Percentiles rank a stretch among this genome's conserved stretches.
These are phyloP conservation scores for Azorinus chamasolen DNA, from an alignment of 2,888 invertebrate species.

Conservation along the genomic window DNA sequence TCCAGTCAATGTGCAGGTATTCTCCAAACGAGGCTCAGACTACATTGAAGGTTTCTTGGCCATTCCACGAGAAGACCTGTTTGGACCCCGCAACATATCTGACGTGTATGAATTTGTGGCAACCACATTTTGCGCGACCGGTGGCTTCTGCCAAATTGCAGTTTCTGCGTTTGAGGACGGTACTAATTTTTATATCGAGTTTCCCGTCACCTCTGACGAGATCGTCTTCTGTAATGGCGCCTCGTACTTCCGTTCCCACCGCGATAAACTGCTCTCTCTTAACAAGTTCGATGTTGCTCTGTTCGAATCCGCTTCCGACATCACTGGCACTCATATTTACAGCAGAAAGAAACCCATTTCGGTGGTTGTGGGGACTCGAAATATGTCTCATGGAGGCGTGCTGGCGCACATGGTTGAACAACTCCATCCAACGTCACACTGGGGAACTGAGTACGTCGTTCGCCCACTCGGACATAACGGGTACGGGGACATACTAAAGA, in stretches of 20 bases:
- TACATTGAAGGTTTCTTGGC: constrained; percentile 44
- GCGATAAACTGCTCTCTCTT: constrained; percentile 17
- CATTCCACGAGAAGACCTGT: constrained; percentile 30
- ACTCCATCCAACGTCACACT: constrained; percentile 38
- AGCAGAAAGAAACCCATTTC: constrained; percentile 29
- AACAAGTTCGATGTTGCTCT: constrained; percentile 34
- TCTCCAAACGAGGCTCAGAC: not conserved
- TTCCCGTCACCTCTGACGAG: not conserved
- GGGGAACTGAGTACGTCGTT: constrained; percentile 43
- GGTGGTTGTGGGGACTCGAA: constrained; percentile 50
- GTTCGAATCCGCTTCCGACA: constrained; percentile 40
- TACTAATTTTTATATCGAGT: not conserved
- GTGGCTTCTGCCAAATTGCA: constrained; percentile 52
- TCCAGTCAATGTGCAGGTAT: constrained; percentile 38
- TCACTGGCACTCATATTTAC: constrained; percentile 50
- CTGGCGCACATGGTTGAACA: constrained; percentile 48
- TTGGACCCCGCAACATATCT: not conserved
- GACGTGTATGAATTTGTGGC: constrained; percentile 28
- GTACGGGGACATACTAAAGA: constrained; percentile 52
- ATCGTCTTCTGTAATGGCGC: constrained; percentile 23
- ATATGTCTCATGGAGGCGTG: constrained; percentile 17
- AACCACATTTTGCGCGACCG: constrained; percentile 47
- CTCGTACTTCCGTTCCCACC: constrained; percentile 15
- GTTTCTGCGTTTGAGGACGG: constrained; percentile 30
- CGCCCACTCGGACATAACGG: constrained; percentile 14